Evolutionary conservation across 2,888 invertebrate species (phyloP), one percentile per base, ranked within the genome.

Genomic region (Deilephila porcellus): DNA sequence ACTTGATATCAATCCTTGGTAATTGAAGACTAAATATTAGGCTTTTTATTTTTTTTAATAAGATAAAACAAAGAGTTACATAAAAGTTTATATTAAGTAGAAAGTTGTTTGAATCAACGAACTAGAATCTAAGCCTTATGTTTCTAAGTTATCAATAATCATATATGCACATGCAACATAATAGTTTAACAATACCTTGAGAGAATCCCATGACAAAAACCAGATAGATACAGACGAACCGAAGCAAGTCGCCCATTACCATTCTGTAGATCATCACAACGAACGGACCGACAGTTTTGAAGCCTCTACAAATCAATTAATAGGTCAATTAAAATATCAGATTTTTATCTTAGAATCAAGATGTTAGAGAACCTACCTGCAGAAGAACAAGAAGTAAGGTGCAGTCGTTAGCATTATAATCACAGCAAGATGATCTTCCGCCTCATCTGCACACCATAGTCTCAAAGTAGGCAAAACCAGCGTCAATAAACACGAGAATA

Each of bases 241-340:
- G 96, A 37, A 99, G 94, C 52, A 99, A 95, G 93, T 99, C 99
- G 74, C 99, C 99, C 96, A 98, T 97, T 71, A 99, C 98, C 98
- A 99, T 99, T 79, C 99, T 96, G 93, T 99, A 99, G 82, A 99
- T 99, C 99, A 99, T 99, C 80, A 99, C 98, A n/a, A 99, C 99
- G 96, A 99, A 99, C 0, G 99, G 99, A 4, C 99, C 99, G 1
- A 99, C 99, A 0, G 99, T 98, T 92, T 99, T 98, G 91, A 99
- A 98, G 19, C 99, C 99, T 85, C 99, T 98, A 92, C 62, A 76
- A 95, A 32, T 32, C 4, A 32, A 3, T 11, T 45, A 45, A 45
- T 14, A 20, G 60, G 32, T 64, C n/a, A 32, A 60, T 73, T 20
- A 72, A 4, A 62, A 34, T 25, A 29, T 8, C 20, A 17, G 11